A percentile compares a stretch with the other conserved stretches of the same genome.
Evolutionary conservation across 92 coral and sea anemone species (phyloP).

Genomic region (Epizoanthus scotinus): DNA sequence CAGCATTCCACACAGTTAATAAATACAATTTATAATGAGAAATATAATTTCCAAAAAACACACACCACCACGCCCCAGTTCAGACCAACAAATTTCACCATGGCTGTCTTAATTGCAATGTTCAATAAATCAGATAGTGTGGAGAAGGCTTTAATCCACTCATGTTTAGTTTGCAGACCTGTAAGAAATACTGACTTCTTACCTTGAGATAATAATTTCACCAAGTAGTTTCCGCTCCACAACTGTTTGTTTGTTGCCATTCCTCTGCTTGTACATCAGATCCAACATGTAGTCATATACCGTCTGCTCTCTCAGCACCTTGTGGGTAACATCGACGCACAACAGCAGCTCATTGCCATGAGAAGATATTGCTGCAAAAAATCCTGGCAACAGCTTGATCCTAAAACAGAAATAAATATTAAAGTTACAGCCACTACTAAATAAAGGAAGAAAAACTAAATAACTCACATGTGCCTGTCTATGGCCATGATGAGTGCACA

Average conservation of each 20-base stretch:
- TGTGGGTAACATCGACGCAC: constrained; percentile 3
- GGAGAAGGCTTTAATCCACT: too few species aligned
- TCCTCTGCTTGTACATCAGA: background rate
- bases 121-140: too few species aligned
- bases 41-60: too few species aligned
- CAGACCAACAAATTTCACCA: too few species aligned
- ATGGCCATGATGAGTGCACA: too few species aligned
- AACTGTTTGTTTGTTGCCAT: background rate
- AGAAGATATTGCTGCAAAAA: constrained; percentile 5
- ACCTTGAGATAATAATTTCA: background rate
- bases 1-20: too few species aligned
- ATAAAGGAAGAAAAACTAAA: background rate
- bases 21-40: too few species aligned
- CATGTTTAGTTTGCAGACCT: too few species aligned
- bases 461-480: background rate
- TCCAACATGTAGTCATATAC: constrained; percentile 7
- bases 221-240: constrained; percentile 12
- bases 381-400: constrained; percentile 7
- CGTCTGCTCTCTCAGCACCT: constrained; percentile 6
- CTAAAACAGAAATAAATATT: background rate
- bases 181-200: background rate
- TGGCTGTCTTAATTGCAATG: too few species aligned
- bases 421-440: background rate
- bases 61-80: too few species aligned
- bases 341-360: background rate